phyloP scores from a whole-genome alignment of 2,113 vertebrate genomes.

The Origma solitaria region DNA sequence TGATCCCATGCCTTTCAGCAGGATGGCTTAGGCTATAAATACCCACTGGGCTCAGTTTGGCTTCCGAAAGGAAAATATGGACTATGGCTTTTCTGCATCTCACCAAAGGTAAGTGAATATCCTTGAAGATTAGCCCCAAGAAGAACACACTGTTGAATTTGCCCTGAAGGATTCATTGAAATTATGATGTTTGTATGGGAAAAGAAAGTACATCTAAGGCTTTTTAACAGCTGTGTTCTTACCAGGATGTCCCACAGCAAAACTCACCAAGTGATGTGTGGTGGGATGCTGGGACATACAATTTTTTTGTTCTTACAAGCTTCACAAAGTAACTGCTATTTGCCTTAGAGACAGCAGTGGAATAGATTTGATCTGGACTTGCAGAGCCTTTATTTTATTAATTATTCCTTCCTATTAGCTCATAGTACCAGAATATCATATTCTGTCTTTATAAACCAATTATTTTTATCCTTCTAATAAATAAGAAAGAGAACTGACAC shows the following conservation, averaged over 20 bases:
- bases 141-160: not conserved
- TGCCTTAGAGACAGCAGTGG: not conserved
- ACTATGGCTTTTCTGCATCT: not conserved
- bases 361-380: not conserved
- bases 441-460: not conserved
- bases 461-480: not conserved
- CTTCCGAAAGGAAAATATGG: not conserved
- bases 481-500: not conserved
- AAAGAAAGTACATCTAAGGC: not conserved
- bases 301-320: not conserved
- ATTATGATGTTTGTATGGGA: not conserved
- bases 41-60: not conserved
- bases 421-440: not conserved
- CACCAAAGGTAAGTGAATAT: not conserved
- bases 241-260: not conserved
- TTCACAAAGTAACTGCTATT: not conserved
- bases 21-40: not conserved
- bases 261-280: not conserved
- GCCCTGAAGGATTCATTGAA: not conserved
- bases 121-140: not conserved
- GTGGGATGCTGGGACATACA: accelerated
- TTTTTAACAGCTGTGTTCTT: not conserved
- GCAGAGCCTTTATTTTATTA: not conserved
- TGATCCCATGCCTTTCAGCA: not conserved
- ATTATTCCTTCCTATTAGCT: not conserved